Evolutionary conservation across 2,888 invertebrate species (phyloP), one percentile per base, ranked within the genome.

Genomic region (Melanostoma scalare): DNA sequence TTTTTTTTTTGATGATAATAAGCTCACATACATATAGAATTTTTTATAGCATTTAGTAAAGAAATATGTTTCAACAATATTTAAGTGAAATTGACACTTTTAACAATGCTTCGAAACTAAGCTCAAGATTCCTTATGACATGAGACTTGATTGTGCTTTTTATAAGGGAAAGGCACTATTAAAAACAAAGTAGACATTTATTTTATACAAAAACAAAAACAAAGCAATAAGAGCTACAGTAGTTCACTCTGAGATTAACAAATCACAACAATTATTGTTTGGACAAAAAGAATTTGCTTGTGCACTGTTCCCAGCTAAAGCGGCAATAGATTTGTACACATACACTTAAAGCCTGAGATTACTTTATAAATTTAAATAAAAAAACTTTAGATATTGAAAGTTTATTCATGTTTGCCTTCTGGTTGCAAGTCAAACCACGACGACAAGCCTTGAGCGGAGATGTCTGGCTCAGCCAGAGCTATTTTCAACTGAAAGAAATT

Each of bases 361-460:
- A 20, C 20, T 48, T 48, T 48, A 36, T 40, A 35, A 3, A 40
- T 63, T 42, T 44, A 2, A 8, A 9, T 52, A 42, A 8, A 72
- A 56, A 31, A 63, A 30, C 38, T 6, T 2, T 38, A 20, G 20
- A 20, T 38, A 38, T 38, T 6, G 5, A 38, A 2, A 46, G n/a
- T 96, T 74, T 96, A 98, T 88, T 98, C 98, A 91, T 98, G 98
- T 88, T 90, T 89, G 46, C 84, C 85, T 85, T 91, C 91, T 1
- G 90, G 91, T 69, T 89, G 88, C 42, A 91, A 82, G 85, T 91
- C 91, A 53, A 90, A 89, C 90, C 91, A 91, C 9, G 88, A 85
- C 36, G 89, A 90, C 4, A 90, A 52, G n/a, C 91, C 91, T 74
- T 88, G 86, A 6, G 88, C 89, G 38, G 89, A 89, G 36, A 91